phyloP scores from a whole-genome alignment of 2,113 vertebrate genomes.

The Apeltes quadracus region DNA sequence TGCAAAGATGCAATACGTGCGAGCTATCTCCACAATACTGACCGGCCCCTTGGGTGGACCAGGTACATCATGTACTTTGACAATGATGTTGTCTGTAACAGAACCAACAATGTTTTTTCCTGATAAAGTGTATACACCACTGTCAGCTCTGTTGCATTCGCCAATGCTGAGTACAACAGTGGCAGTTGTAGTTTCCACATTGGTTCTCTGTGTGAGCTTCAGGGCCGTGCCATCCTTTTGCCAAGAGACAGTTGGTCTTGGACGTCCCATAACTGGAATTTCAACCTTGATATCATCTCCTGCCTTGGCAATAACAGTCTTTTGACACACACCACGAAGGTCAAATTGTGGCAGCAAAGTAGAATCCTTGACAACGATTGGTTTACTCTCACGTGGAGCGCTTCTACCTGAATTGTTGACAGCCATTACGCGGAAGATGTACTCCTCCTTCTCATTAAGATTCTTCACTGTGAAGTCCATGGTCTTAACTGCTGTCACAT shows the following conservation, averaged over 20 bases:
- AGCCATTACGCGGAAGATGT: conserved; percentile 95
- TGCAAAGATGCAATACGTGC: conserved; percentile 88
- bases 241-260: conserved; percentile 93
- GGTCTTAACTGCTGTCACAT: conserved; percentile 89
- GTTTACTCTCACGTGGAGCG: conserved; percentile 89
- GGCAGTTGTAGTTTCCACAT: conserved; percentile 88
- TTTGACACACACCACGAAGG: conserved; percentile 91
- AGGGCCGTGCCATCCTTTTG: conserved; percentile 90
- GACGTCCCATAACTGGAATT: conserved; percentile 94
- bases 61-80: conserved; percentile 96
- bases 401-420: conserved; percentile 95
- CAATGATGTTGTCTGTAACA: conserved; percentile 87
- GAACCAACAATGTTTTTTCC: conserved; percentile 94
- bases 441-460: conserved; percentile 95
- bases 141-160: conserved; percentile 90
- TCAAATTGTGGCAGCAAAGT: conserved; percentile 92
- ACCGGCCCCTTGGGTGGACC: conserved; percentile 95
- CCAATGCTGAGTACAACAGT: conserved; percentile 90
- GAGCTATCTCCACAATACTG: conserved; percentile 92
- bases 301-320: conserved; percentile 93
- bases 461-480: conserved; percentile 91
- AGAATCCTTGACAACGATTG: conserved; percentile 90
- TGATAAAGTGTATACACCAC: conserved; percentile 88
- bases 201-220: conserved; percentile 91
- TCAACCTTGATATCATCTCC: conserved; percentile 97